Conservation (phyloP, 2,888 invertebrate species). For the Lucinisca nassula region DNA sequence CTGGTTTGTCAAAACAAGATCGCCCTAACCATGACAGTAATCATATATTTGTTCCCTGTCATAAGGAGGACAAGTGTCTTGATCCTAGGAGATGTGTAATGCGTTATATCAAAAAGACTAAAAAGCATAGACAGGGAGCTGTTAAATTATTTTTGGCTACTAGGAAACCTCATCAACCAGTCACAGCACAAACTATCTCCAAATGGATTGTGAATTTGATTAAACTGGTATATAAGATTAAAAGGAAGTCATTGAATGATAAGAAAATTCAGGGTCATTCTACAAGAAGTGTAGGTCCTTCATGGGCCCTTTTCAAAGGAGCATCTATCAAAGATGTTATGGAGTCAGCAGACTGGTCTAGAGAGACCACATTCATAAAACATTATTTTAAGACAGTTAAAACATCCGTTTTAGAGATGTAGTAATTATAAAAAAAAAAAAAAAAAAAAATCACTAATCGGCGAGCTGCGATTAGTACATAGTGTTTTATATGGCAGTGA, state of each 20-base stretch:
- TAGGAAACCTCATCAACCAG: not conserved
- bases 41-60: constrained; percentile 42
- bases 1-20: constrained; percentile 50
- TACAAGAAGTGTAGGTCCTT: not conserved
- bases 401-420: no score
- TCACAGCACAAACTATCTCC: not conserved
- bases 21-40: constrained; percentile 33
- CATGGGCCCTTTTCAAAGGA: no score
- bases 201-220: constrained; percentile 1
- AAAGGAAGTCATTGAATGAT: no score
- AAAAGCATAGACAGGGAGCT: not conserved
- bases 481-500: no score
- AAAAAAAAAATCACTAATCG: no score
- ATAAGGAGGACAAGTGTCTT: constrained; percentile 25
- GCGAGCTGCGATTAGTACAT: no score
- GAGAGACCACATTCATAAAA: no score
- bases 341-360: no score
- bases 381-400: no score
- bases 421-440: no score
- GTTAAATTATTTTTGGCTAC: constrained; percentile 4
- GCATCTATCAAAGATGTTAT: no score
- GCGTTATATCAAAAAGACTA: constrained; percentile 31
- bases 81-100: constrained; percentile 40
- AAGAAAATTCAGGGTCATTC: not conserved
- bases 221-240: not conserved